Base-by-base conservation (phyloP, 2,113 vertebrate genomes). In the Neoarius graeffei region DNA sequence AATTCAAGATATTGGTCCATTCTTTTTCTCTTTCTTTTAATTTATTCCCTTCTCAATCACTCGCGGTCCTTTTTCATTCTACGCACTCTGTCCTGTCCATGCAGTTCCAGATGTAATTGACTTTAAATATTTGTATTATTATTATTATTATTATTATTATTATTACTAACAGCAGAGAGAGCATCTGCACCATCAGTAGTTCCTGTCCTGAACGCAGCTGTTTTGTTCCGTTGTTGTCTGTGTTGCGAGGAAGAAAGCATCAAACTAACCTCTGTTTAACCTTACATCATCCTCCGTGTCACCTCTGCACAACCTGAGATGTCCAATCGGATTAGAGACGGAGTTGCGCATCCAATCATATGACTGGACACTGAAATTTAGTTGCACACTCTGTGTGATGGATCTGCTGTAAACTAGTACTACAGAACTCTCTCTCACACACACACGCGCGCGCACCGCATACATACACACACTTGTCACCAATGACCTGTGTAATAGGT, bases 271-370 rank as follows among this genome's bases (percentile, higher is more conserved):
- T 8, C 87, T 76, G 89, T 52, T 86, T 91, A 81, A 93, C 91
- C 91, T 91, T 67, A 86, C 64, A 23, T 23, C 92, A 90, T 89
- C 90, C 91, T 91, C 88, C 59, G 71, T 20, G 74, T 94, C 91
- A 92, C 80, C 85, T 91, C 90, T 57, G 74, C 19, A 94, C 93
- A 95, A 93, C 90, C 86, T 93, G 93, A 93, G 88, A 89, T 50
- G 81, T 91, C 90, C 90, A 93, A 93, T 94, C 83, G 5, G 76
- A 94, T 95, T 94, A 94, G 91, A 91, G 89, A 17, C 5, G 7
- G 35, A 5, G 10, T 52, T 25, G 25, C n/a, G 19, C 2, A 3
- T 60, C 80, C 17, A 3, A 42, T 48, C 57, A 82, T 0, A 1
- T 81, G 79, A 57, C 7, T 0, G 7, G n/a, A 80, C n/a, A 17